Base-by-base conservation (phyloP, 1,140 invertebrate species). In the Ceratosolen fusciceps region DNA sequence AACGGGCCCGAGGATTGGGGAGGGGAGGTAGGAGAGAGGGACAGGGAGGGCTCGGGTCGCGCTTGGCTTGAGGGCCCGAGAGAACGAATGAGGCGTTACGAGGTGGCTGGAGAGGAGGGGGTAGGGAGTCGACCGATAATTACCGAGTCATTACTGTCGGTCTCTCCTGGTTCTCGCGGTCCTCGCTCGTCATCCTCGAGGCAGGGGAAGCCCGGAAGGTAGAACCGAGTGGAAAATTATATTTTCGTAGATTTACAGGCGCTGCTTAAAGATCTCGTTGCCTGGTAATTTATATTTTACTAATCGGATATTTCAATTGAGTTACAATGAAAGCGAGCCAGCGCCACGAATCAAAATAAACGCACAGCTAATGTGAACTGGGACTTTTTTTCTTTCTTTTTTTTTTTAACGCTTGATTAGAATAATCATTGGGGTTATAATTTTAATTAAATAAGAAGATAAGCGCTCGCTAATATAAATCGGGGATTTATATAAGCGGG, bases 91-190 rank as follows among this genome's bases (percentile, higher is more conserved):
- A 47, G 16, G 43, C 7, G 43, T 16, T 47, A 7, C 8, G 26
- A 56, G 43, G 60, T 16, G 34, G 24, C 1, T 43, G n/a, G 7
- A 68, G 26, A 47, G 47, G 2, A 80, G 68, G 26, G 68, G 26
- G 76, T 31, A 37, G 37, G 83, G 83, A 83, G n/a, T n/a, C n/a
- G n/a, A n/a, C n/a, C 85, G 86, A 88, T 88, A 89, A 89, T 89
- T 88, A 86, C 83, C 82, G 83, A 83, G 83, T 84, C 84, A 84
- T 84, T 87, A 85, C 83, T 83, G 84, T 82, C 83, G 83, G 79
- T 81, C 77, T 79, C 80, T 80, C 82, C 83, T 85, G 82, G 85
- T n/a, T 86, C 84, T 85, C 86, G 87, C 87, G 85, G 86, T 88
- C 85, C 83, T 85, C 81, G 79, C 80, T 80, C 80, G 80, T 81